Conservation (phyloP, 1,140 invertebrate species). For the Drosophila orena region DNA sequence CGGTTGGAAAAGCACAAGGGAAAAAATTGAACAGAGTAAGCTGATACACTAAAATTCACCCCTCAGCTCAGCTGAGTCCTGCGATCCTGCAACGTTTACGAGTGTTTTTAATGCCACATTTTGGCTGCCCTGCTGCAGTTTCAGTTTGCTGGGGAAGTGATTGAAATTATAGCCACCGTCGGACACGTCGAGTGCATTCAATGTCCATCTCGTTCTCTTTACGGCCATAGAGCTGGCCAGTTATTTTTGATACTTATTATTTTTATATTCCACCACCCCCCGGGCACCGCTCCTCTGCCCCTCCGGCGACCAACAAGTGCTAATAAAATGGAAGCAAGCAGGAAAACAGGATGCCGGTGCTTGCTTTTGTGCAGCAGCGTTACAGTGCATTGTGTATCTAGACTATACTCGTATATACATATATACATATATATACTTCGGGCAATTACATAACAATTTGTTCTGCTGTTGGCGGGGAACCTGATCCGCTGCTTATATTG, state of each 20-base stretch:
- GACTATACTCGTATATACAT: no score
- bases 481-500: slow-evolving; percentile 6
- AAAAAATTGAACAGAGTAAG: not conserved
- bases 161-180: slow-evolving; percentile 66
- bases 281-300: slow-evolving; percentile 5
- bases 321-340: slow-evolving; percentile 51
- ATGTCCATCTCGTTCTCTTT: slow-evolving; percentile 41
- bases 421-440: slow-evolving; percentile 15
- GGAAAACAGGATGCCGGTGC: slow-evolving; percentile 5
- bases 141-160: slow-evolving; percentile 47
- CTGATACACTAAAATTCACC: slow-evolving; percentile 30
- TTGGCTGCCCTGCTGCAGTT: slow-evolving; percentile 45
- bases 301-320: slow-evolving; percentile 39
- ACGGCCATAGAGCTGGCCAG: slow-evolving; percentile 55
- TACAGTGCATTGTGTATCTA: slow-evolving; percentile 19
- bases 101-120: slow-evolving; percentile 71
- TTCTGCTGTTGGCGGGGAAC: slow-evolving; percentile 13
- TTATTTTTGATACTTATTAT: slow-evolving; percentile 72
- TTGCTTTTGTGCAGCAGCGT: slow-evolving; percentile 13
- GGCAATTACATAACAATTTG: slow-evolving; percentile 62
- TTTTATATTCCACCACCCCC: slow-evolving; percentile 29
- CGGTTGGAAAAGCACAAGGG: not conserved
- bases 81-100: slow-evolving; percentile 47
- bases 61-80: slow-evolving; percentile 6
- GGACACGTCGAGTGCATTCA: slow-evolving; percentile 64